A percentile compares a stretch with the other conserved stretches of the same genome.
Evolutionary conservation across 2,888 invertebrate species (phyloP).

Genomic region (Xestia ashworthii): DNA sequence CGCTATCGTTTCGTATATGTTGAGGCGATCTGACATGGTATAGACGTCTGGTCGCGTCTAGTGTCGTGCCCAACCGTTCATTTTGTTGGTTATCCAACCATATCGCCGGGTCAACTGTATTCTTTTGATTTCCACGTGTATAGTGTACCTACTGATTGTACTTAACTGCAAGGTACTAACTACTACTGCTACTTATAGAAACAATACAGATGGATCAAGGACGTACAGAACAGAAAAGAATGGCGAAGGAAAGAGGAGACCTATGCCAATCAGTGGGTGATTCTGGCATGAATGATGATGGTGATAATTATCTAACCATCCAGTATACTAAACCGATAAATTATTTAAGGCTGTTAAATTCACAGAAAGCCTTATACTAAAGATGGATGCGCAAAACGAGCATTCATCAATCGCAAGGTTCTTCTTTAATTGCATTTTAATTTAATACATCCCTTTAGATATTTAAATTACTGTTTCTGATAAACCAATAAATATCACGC

Average conservation of each 20-base stretch:
- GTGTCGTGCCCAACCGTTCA: too few species aligned
- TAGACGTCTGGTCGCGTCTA: too few species aligned
- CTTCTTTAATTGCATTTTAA: neutral
- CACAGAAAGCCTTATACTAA: neutral
- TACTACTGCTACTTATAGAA: too few species aligned
- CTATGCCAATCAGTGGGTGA: too few species aligned
- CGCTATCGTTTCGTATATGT: neutral
- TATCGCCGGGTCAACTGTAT: neutral
- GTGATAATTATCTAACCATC: too few species aligned
- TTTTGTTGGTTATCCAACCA: constrained; percentile 2
- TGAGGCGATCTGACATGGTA: neutral
- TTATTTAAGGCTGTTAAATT: too few species aligned
- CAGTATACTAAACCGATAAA: too few species aligned
- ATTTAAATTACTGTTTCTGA: constrained; percentile 11
- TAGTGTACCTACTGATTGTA: neutral
- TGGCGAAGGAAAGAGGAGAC: too few species aligned
- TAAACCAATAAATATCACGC: neutral
- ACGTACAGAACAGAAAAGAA: too few species aligned
- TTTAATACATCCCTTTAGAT: constrained; percentile 1
- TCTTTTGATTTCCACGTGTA: neutral
- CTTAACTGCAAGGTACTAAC: neutral
- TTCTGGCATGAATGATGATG: too few species aligned
- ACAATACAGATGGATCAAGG: too few species aligned
- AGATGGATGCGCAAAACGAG: neutral
- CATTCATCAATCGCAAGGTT: neutral